These are phyloP conservation scores for Dasypogon diadema DNA, from an alignment of 2,888 invertebrate species.

Conservation along the genomic window DNA sequence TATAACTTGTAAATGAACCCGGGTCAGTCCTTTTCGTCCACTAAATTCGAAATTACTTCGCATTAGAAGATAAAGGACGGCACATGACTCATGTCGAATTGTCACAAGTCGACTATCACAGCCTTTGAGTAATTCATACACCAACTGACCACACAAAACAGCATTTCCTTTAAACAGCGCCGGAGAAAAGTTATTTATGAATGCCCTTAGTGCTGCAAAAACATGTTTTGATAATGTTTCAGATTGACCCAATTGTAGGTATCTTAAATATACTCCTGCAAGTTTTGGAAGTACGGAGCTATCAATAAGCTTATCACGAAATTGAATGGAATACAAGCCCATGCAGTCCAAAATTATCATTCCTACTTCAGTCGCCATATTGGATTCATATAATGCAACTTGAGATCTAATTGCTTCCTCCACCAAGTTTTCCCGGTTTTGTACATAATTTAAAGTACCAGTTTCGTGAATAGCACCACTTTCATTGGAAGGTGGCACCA, in stretches of 20 bases:
- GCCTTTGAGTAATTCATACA: slow-evolving; percentile 82
- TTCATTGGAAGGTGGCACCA: slow-evolving; percentile 76
- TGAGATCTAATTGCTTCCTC: slow-evolving; percentile 73
- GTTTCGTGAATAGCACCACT: slow-evolving; percentile 63
- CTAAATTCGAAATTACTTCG: slow-evolving; percentile 94
- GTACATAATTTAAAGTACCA: slow-evolving; percentile 65
- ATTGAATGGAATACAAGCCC: slow-evolving; percentile 85
- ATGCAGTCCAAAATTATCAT: slow-evolving; percentile 88
- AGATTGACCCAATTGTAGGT: slow-evolving; percentile 90
- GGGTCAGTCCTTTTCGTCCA: slow-evolving; percentile 83
- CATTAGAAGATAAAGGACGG: slow-evolving; percentile 92
- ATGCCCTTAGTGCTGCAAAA: slow-evolving; percentile 91
- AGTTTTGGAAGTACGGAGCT: slow-evolving; percentile 84
- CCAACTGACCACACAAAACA: slow-evolving; percentile 82
- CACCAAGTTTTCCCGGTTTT: slow-evolving; percentile 68
- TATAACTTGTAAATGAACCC: slow-evolving; percentile 94
- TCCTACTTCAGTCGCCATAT: slow-evolving; percentile 90
- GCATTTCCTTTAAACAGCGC: slow-evolving; percentile 89
- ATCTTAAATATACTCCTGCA: slow-evolving; percentile 87
- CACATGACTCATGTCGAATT: slow-evolving; percentile 91
- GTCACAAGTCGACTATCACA: slow-evolving; percentile 88
- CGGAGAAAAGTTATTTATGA: slow-evolving; percentile 89
- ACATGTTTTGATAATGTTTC: slow-evolving; percentile 91
- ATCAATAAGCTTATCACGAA: slow-evolving; percentile 74
- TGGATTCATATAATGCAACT: slow-evolving; percentile 80